Conservation (phyloP, 2,113 vertebrate species). For the Myrmecophaga tridactyla region DNA sequence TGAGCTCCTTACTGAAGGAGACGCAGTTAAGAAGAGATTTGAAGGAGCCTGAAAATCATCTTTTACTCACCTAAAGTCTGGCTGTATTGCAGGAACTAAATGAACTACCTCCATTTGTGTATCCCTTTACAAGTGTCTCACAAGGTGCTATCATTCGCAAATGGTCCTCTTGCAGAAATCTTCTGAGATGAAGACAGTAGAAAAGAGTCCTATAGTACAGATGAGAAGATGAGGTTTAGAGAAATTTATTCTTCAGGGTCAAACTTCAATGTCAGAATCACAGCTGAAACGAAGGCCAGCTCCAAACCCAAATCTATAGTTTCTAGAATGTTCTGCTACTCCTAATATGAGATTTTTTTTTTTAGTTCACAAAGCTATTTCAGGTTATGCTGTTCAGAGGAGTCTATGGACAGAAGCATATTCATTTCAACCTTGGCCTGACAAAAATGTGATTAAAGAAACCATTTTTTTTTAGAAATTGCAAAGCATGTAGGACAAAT, state of each 20-base stretch:
- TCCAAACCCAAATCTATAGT: not conserved
- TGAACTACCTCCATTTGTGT: not conserved
- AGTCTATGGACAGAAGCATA: not conserved
- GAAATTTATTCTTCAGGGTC: not conserved
- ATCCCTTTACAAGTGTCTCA: not conserved
- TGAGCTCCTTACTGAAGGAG: not conserved
- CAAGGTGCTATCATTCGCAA: not conserved
- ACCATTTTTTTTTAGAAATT: not conserved
- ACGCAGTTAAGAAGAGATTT: not conserved
- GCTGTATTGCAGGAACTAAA: not conserved
- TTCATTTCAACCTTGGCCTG: not conserved
- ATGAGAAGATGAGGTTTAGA: not conserved
- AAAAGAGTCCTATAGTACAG: not conserved
- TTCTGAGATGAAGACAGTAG: not conserved
- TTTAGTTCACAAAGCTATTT: not conserved
- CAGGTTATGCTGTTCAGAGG: not conserved
- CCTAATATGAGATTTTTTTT: not conserved
- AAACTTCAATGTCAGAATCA: not conserved
- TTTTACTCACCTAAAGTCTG: not conserved
- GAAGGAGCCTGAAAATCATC: not conserved
- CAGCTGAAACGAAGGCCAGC: not conserved
- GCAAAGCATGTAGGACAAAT: not conserved
- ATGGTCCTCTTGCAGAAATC: not conserved
- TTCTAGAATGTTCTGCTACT: not conserved
- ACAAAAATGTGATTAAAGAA: not conserved